phyloP scores from a whole-genome alignment of 2,797 vertebrate species.

The Anguilla pacifica region DNA sequence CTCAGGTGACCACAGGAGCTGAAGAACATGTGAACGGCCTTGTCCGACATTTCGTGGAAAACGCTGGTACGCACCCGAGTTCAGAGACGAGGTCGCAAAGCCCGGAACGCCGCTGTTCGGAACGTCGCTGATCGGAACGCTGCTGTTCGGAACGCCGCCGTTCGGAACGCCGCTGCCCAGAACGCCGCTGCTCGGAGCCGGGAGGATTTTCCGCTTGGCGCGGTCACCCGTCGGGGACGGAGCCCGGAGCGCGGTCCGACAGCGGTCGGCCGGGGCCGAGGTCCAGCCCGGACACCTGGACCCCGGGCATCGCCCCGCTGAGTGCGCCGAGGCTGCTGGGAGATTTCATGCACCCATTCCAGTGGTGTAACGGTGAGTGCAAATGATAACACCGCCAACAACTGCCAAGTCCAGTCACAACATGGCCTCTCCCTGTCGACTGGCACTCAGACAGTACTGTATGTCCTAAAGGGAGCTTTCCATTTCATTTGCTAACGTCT shows the following conservation, averaged over 20 bases:
- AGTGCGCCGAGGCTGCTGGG: slow-evolving; percentile 65
- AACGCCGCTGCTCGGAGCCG: neutral
- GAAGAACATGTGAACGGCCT: neutral
- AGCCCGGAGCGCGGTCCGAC: slow-evolving; percentile 12
- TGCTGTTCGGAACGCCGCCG: neutral
- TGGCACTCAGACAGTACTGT: slow-evolving; percentile 27
- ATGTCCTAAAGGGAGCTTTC: slow-evolving; percentile 24
- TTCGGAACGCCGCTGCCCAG: neutral
- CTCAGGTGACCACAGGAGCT: neutral
- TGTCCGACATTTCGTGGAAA: slow-evolving; percentile 15
- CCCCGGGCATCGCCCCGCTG: slow-evolving; percentile 35
- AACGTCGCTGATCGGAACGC: neutral
- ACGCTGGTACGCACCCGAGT: slow-evolving; percentile 10
- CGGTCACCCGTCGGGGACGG: neutral
- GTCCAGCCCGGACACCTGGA: slow-evolving; percentile 54
- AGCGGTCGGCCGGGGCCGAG: slow-evolving; percentile 28
- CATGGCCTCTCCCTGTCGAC: slow-evolving; percentile 34
- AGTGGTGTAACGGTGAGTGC: slow-evolving; percentile 81
- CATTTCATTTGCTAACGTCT: slow-evolving; percentile 5
- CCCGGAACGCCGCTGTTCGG: neutral
- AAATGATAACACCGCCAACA: slow-evolving; percentile 21
- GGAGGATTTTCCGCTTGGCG: slow-evolving; percentile 12
- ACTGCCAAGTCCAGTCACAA: slow-evolving; percentile 26
- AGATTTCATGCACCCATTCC: slow-evolving; percentile 83
- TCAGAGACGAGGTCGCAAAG: neutral